Evolutionary conservation across 2,113 vertebrate genomes (phyloP).

Genomic region (Orycteropus afer): DNA sequence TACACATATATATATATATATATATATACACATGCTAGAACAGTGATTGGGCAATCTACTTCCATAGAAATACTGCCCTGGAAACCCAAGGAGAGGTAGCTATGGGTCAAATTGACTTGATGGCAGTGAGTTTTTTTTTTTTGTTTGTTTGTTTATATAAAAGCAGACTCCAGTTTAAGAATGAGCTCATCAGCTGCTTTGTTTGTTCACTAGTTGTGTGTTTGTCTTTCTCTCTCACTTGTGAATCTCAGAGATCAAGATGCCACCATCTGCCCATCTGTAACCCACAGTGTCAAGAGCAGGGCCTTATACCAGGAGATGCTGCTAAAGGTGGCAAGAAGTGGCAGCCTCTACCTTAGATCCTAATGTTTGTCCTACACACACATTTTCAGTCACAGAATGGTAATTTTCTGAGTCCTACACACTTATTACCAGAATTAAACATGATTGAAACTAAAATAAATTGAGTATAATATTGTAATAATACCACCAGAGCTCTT

Average conservation of each 20-base stretch:
- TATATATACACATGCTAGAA: too few relatives aligned
- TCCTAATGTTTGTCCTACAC: background rate
- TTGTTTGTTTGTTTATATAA: too few relatives aligned
- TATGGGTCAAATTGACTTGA: too few relatives aligned
- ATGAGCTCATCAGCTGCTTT: background rate
- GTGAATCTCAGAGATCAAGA: background rate
- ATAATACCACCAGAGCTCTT: background rate
- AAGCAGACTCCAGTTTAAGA: background rate
- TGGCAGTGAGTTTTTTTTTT: too few relatives aligned
- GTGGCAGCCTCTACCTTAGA: background rate
- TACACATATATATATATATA: too few relatives aligned
- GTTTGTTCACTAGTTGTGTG: background rate
- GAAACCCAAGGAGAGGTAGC: too few relatives aligned
- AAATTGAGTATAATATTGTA: background rate
- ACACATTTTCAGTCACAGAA: background rate
- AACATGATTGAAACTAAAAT: background rate
- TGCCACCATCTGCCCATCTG: background rate
- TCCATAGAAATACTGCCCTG: too few relatives aligned
- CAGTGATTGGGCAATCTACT: too few relatives aligned
- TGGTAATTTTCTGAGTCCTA: constrained; percentile 24
- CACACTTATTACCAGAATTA: constrained; percentile 22
- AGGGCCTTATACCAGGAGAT: background rate
- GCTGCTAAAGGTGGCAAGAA: background rate
- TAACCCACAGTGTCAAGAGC: background rate
- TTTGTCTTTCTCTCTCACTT: background rate